These are phyloP conservation scores for Glaucidium brasilianum DNA, from an alignment of 2,113 vertebrate species.

Conservation along the genomic window DNA sequence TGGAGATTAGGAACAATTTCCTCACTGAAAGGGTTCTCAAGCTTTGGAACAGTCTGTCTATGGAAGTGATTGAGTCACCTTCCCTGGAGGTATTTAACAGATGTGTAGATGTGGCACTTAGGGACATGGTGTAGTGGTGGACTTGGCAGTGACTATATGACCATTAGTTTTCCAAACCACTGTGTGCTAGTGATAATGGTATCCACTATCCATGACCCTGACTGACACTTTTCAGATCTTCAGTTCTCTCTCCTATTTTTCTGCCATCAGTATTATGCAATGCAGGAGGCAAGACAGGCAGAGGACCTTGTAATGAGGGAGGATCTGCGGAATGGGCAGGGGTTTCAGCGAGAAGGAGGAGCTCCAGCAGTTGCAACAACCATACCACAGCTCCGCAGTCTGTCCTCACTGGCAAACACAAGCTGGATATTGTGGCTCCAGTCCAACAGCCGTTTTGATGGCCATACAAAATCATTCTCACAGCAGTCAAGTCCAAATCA, in stretches of 20 bases:
- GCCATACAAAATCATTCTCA: neutral
- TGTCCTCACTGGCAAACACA: neutral
- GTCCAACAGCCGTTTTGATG: neutral
- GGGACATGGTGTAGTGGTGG: neutral
- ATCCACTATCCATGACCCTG: neutral
- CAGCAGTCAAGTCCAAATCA: neutral
- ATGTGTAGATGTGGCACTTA: neutral
- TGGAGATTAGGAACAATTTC: neutral
- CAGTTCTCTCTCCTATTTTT: neutral
- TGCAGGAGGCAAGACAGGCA: neutral
- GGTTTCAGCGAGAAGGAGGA: neutral
- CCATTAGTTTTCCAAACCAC: neutral
- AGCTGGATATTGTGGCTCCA: neutral
- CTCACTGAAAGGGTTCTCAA: neutral
- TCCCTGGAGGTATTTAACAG: neutral
- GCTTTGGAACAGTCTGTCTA: neutral
- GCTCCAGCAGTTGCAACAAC: neutral
- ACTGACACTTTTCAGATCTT: neutral
- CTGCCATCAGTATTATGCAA: neutral
- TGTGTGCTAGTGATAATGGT: accelerated
- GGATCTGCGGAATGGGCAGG: accelerated
- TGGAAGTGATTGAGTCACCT: neutral
- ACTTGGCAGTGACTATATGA: too few relatives aligned
- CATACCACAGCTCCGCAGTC: neutral
- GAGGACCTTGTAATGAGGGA: neutral